Percentiles rank a stretch among this genome's conserved stretches.
Conservation (phyloP, 2,113 vertebrate species). For the Ceyx margarethae region DNA sequence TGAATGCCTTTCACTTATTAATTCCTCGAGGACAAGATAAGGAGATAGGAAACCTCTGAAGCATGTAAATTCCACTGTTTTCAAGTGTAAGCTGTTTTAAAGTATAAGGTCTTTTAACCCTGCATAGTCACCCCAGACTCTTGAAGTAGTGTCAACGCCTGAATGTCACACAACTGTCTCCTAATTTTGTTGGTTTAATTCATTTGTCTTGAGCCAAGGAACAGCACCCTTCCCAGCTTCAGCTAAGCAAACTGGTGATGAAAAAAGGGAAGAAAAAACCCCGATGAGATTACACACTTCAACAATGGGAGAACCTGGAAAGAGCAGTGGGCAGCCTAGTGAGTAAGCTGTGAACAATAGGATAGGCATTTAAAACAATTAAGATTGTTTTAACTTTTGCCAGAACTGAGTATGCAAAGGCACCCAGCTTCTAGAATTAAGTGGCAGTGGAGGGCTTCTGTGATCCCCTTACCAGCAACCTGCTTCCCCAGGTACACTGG, state of each 20-base stretch:
- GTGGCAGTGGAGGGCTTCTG: not conserved
- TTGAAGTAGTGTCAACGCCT: conserved; percentile 4
- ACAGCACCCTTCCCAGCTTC: not conserved
- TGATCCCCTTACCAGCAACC: not conserved
- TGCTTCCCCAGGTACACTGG: not conserved
- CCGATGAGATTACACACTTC: not conserved
- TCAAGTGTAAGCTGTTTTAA: conserved; percentile 52
- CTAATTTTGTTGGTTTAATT: not conserved
- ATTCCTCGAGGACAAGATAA: conserved; percentile 72
- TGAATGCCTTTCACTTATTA: conserved; percentile 67
- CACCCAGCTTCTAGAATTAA: not conserved
- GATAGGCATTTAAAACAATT: not conserved
- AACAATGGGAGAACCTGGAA: not conserved
- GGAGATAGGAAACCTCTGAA: conserved; percentile 67
- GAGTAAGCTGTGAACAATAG: not conserved
- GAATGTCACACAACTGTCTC: not conserved
- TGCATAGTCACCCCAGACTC: not conserved
- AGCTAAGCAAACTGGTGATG: not conserved
- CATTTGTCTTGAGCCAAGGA: not conserved
- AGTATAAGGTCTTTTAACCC: conserved; percentile 51
- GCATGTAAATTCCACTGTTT: conserved; percentile 72
- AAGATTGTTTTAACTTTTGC: not conserved
- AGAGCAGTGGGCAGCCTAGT: not conserved
- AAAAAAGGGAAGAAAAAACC: not conserved
- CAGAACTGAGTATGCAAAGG: not conserved